Base-by-base conservation (phyloP, 2,888 invertebrate genomes). In the Parnassius smintheus region DNA sequence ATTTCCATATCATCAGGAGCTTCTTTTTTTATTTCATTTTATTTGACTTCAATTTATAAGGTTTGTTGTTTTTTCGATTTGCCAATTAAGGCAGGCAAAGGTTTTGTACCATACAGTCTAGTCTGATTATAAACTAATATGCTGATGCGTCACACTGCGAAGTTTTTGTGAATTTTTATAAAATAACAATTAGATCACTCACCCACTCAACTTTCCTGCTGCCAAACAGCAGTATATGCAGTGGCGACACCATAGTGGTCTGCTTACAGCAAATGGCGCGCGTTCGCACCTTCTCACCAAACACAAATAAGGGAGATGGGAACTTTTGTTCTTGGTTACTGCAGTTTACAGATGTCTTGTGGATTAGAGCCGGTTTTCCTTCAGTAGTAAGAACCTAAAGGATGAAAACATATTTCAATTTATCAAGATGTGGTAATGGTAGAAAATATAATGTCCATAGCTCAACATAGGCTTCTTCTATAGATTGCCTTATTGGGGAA, bases 251-350 rank as follows among this genome's bases (percentile, higher is more conserved):
- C 98, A 98, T 98, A 0, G 93, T 93, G 1, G 98, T 96, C 88
- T 98, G 98, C 81, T 99, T 99, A 85, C 99, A 99, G 12, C 97
- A 96, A 57, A 99, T 98, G 0, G 98, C 98, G 61, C 97, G 93
- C 0, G 99, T 98, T 61, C 99, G 95, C 62, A 99, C 97, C 93
- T 99, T 99, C 91, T 99, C 99, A 0, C 99, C 98, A 84, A 99
- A 99, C 62, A 99, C 97, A 82, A 99, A 98, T 82, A 98, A 96
- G 0, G 99, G 99, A 68, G 96, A 98, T 0, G 97, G 96, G 78
- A 99, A 99, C 68, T 93, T 93, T 64, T 96, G 95, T 57, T 96
- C 96, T 58, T 94, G 90, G 80, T 96, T 96, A 73, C 95, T 95
- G 83, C 97, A 98, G 90, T 99, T 98, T 2, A 99, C 98, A 0